A percentile compares a stretch with the other conserved stretches of the same genome.
phyloP scores from a whole-genome alignment of 2,113 vertebrate species.

The Procapra przewalskii region DNA sequence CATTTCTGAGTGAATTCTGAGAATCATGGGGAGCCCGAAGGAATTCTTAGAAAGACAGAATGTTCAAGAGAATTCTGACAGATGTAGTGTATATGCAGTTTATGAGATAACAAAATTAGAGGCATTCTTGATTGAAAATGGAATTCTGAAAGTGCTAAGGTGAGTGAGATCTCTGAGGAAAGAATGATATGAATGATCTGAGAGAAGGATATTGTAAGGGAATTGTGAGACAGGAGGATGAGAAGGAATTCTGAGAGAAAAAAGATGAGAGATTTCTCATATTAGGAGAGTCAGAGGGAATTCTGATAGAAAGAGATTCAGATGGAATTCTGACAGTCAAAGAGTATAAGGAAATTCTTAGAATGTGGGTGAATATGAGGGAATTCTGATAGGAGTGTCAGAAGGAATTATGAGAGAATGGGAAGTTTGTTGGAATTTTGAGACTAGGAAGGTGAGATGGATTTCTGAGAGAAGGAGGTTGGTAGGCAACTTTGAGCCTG shows the following conservation, averaged over 20 bases:
- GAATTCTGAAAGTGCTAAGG: neutral
- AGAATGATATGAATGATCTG: neutral
- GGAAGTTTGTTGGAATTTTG: neutral
- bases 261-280: neutral
- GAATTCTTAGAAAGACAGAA: neutral
- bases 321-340: neutral
- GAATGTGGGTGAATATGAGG: neutral
- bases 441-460: neutral
- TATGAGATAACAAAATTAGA: neutral
- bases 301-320: neutral
- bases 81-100: neutral
- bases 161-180: neutral
- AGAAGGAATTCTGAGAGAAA: neutral
- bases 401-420: neutral
- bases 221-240: neutral
- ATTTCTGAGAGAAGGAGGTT: neutral
- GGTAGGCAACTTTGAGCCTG: neutral
- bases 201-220: neutral
- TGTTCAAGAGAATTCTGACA: neutral
- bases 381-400: neutral
- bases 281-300: neutral
- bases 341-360: neutral
- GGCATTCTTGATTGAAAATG: neutral
- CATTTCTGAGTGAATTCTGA: neutral
- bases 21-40: neutral